Percentiles rank a stretch among this genome's conserved stretches.
phyloP scores from a whole-genome alignment of 2,797 vertebrate species.

The Anguilla pacifica region DNA sequence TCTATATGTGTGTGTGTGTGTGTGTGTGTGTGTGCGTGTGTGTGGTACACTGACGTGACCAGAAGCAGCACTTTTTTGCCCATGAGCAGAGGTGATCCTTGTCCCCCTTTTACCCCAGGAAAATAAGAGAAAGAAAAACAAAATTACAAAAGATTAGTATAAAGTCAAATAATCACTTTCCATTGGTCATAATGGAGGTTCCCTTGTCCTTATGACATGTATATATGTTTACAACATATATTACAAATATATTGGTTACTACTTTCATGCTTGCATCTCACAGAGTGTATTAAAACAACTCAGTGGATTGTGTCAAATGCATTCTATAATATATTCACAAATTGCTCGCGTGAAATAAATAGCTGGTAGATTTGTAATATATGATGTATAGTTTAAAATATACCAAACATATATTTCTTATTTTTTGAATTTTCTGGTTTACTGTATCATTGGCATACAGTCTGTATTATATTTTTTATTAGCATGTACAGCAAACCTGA shows the following conservation, averaged over 20 bases:
- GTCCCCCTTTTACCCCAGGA: background rate
- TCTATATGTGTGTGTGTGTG: background rate
- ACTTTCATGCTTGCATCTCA: background rate
- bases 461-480: background rate
- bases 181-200: background rate
- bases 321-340: background rate
- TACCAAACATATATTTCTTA: background rate
- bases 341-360: background rate
- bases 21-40: slow-evolving; percentile 6
- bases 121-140: background rate
- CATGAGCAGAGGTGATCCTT: slow-evolving; percentile 79
- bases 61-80: slow-evolving; percentile 85
- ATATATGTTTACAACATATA: slow-evolving; percentile 7
- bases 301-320: background rate
- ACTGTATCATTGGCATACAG: background rate
- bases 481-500: background rate
- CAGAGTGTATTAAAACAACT: background rate
- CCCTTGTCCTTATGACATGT: background rate
- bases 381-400: background rate
- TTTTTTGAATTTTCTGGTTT: background rate
- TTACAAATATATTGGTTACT: background rate
- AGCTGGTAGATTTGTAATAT: slow-evolving; percentile 4
- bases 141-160: background rate
- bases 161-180: background rate
- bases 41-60: slow-evolving; percentile 81